A percentile compares a stretch with the other conserved stretches of the same genome.
Conservation (phyloP, 2,113 vertebrate species). For the Oncorhynchus keta region DNA sequence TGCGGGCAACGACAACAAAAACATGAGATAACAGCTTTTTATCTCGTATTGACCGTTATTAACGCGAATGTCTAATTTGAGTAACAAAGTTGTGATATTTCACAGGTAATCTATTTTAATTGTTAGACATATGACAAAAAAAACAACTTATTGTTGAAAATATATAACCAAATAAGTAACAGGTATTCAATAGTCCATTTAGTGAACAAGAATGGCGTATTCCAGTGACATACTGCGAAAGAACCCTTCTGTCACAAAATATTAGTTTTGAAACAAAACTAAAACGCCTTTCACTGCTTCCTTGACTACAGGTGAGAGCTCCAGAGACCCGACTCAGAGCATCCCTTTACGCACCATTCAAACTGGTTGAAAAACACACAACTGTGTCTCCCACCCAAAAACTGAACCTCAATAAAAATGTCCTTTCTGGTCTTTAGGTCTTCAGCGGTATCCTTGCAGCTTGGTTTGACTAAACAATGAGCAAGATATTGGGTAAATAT, state of each 20-base stretch:
- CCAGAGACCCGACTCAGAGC: slow-evolving; percentile 15
- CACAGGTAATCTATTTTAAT: not conserved
- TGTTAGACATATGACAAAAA: not conserved
- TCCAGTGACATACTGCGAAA: slow-evolving; percentile 29
- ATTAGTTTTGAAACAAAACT: not conserved
- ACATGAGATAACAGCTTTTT: not conserved
- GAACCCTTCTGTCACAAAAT: not conserved
- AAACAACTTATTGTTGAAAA: not conserved
- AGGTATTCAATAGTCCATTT: slow-evolving; percentile 16
- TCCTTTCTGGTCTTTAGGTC: not conserved
- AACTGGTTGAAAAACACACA: not conserved
- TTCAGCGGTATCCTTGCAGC: not conserved
- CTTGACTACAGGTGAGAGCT: slow-evolving; percentile 41
- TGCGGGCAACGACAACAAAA: not conserved
- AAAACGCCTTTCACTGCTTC: slow-evolving; percentile 10
- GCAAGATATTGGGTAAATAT: slow-evolving; percentile 39
- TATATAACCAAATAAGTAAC: not conserved
- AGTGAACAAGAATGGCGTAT: slow-evolving; percentile 23
- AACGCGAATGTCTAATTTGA: no score
- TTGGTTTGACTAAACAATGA: not conserved
- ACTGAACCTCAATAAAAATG: not conserved
- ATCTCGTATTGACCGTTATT: no score
- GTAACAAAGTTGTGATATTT: not conserved
- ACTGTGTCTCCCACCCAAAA: no score
- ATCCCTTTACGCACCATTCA: slow-evolving; percentile 23